Percentiles rank a stretch among this genome's conserved stretches.
Conservation (phyloP, 2,113 vertebrate species). For the Anarrhichthys ocellatus region DNA sequence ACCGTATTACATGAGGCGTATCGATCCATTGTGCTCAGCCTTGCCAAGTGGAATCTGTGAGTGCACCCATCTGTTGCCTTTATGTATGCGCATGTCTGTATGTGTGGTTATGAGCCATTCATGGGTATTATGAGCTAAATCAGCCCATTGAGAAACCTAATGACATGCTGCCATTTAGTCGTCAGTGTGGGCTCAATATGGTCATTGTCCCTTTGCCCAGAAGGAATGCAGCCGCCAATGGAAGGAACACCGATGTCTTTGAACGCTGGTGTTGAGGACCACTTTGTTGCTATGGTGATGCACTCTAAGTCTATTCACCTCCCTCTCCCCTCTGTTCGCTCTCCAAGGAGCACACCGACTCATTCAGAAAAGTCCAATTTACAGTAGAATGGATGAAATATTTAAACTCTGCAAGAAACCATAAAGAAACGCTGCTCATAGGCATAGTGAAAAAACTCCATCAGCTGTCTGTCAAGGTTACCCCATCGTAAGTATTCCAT, state of each 20-base stretch:
- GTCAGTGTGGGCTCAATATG: slow-evolving; percentile 79
- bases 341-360: slow-evolving; percentile 42
- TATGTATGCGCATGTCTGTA: slow-evolving; percentile 14
- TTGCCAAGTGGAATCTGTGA: slow-evolving; percentile 24
- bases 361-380: slow-evolving; percentile 57
- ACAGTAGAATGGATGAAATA: slow-evolving; percentile 15
- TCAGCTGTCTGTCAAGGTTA: neutral
- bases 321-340: slow-evolving; percentile 6
- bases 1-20: slow-evolving; percentile 39
- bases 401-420: slow-evolving; percentile 27
- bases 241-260: slow-evolving; percentile 69
- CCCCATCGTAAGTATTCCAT: slow-evolving; percentile 1
- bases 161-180: slow-evolving; percentile 75
- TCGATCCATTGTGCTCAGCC: slow-evolving; percentile 52
- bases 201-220: slow-evolving; percentile 72
- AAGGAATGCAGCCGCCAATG: slow-evolving; percentile 70
- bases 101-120: slow-evolving; percentile 40
- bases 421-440: slow-evolving; percentile 10
- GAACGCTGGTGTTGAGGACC: slow-evolving; percentile 65
- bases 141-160: slow-evolving; percentile 75
- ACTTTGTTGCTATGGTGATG: slow-evolving; percentile 70
- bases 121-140: slow-evolving; percentile 75
- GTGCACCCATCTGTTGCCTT: slow-evolving; percentile 32
- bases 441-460: neutral
- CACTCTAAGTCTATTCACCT: slow-evolving; percentile 49